Evolutionary conservation across 2,797 vertebrate species (phyloP).

Genomic region (Galagoides demidoff): DNA sequence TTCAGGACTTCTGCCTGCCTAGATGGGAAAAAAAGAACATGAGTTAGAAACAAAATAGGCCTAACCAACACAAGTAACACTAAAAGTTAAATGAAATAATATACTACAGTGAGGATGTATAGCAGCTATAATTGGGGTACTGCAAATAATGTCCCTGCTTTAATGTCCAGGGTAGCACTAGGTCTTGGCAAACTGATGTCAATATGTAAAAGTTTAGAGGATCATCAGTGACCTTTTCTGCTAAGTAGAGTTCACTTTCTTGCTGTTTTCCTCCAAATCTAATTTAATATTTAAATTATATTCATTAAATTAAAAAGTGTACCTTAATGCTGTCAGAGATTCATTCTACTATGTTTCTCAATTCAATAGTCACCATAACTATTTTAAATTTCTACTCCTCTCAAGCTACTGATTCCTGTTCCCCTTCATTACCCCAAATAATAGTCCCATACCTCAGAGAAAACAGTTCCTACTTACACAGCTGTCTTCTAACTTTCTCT

Average conservation of each 20-base stretch:
- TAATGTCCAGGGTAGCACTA: background rate
- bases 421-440: background rate
- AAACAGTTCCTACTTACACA: background rate
- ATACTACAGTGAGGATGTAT: background rate
- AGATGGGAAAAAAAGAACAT: conserved; percentile 70
- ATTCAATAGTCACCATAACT: background rate
- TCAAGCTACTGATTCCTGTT: background rate
- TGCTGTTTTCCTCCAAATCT: conserved; percentile 35
- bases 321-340: background rate
- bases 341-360: background rate
- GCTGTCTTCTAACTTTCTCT: background rate
- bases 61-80: conserved; percentile 18
- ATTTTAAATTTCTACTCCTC: background rate
- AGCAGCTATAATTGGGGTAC: background rate
- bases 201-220: background rate
- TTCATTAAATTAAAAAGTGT: background rate
- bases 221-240: background rate
- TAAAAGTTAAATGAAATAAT: conserved; percentile 17
- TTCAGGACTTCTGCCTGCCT: conserved; percentile 99
- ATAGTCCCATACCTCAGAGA: background rate
- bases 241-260: background rate
- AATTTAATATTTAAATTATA: background rate
- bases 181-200: background rate
- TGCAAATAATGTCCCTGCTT: background rate
- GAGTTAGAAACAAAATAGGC: conserved; percentile 71